Evolutionary conservation across 2,113 vertebrate genomes (phyloP).

Genomic region (Sardina pilchardus): DNA sequence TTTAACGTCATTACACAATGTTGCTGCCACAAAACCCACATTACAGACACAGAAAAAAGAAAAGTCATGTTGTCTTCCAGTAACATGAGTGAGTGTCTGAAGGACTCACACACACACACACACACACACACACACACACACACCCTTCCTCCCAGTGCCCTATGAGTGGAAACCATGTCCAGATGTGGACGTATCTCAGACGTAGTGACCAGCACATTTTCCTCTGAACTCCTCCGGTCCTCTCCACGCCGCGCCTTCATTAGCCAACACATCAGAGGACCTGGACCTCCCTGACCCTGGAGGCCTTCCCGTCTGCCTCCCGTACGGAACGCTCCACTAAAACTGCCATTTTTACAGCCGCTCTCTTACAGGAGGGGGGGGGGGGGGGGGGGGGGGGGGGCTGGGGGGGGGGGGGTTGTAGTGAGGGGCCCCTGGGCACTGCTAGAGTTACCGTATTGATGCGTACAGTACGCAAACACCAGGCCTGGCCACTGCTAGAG

Average conservation of each 20-base stretch:
- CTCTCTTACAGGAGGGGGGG: too few relatives aligned
- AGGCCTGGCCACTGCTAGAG: too few relatives aligned
- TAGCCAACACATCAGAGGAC: constrained; percentile 59
- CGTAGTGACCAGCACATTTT: constrained; percentile 28
- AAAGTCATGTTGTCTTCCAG: constrained; percentile 10
- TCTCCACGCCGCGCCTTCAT: neutral
- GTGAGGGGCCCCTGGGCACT: too few relatives aligned
- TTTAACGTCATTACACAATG: neutral
- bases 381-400: too few relatives aligned
- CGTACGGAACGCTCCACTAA: neutral
- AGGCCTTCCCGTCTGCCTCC: neutral
- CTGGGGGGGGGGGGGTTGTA: too few relatives aligned
- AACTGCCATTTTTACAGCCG: constrained; percentile 2
- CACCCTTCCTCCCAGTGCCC: neutral
- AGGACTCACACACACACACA: too few relatives aligned
- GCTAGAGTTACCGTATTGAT: too few relatives aligned
- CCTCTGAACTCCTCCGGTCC: constrained; percentile 14
- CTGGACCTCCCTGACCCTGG: constrained; percentile 37
- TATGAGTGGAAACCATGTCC: constrained; percentile 44
- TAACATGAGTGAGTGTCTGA: neutral
- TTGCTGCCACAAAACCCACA: neutral
- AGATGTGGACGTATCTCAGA: constrained; percentile 54
- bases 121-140: too few relatives aligned
- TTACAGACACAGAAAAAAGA: neutral
- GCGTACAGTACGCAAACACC: too few relatives aligned